Evolutionary conservation across 2,113 vertebrate species (phyloP).

Genomic region (Macaca mulatta): DNA sequence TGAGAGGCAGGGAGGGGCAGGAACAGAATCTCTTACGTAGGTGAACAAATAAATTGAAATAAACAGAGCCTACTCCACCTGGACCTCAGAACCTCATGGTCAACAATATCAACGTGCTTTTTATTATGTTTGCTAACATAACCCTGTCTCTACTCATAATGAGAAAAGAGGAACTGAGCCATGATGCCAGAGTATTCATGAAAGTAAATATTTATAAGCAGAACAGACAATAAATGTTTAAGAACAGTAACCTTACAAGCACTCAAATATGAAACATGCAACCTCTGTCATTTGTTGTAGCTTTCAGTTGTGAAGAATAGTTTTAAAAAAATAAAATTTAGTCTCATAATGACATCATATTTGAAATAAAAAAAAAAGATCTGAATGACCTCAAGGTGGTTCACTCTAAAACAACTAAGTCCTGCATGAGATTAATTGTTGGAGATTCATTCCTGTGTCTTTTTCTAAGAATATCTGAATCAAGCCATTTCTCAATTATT

Average conservation of each 20-base stretch:
- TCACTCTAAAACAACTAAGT: conserved; percentile 47
- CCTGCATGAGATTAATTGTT: conserved; percentile 50
- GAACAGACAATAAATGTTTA: conserved; percentile 64
- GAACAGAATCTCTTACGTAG: background rate
- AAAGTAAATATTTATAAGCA: conserved; percentile 71
- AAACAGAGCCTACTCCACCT: background rate
- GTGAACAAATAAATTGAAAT: conserved; percentile 47
- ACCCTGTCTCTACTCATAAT: conserved; percentile 36
- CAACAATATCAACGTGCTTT: conserved; percentile 52
- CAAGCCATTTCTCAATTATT: conserved; percentile 6
- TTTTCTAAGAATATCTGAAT: background rate
- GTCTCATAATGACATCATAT: background rate
- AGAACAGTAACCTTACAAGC: conserved; percentile 55
- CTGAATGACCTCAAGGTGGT: background rate
- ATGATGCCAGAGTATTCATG: conserved; percentile 35
- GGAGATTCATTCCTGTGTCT: conserved; percentile 7
- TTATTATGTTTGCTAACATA: conserved; percentile 55
- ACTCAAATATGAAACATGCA: conserved; percentile 33
- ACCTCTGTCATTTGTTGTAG: conserved; percentile 48
- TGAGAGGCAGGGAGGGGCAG: background rate
- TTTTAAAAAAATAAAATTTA: conserved; percentile 69
- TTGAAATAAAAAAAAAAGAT: conserved; percentile 38
- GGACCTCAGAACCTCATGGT: background rate
- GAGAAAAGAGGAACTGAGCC: conserved; percentile 41
- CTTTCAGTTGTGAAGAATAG: conserved; percentile 57